Evolutionary conservation across 2,797 vertebrate genomes (phyloP).

Genomic region (Acanthis flammea): DNA sequence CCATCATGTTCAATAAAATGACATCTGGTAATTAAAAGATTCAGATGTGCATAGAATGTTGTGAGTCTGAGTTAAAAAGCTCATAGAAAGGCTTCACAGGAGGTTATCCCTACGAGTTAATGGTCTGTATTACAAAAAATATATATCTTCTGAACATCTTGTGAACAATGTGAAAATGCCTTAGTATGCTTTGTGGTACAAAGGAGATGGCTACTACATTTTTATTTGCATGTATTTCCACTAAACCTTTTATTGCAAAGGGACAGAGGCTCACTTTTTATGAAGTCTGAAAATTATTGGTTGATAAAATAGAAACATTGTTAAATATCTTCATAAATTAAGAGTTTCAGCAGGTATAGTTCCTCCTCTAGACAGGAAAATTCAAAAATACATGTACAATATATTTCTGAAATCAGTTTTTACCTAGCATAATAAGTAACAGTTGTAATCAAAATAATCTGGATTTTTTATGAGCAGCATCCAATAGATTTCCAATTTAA

Average conservation of each 20-base stretch:
- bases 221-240: background rate
- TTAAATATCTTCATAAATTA: background rate
- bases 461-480: background rate
- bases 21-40: background rate
- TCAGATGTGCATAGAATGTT: background rate
- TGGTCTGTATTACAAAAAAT: background rate
- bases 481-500: constrained; percentile 53
- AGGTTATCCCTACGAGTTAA: background rate
- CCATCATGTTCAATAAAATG: background rate
- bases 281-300: background rate
- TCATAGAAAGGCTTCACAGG: background rate
- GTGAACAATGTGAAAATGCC: background rate
- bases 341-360: background rate
- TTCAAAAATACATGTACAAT: background rate
- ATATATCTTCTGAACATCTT: background rate
- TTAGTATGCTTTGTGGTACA: background rate
- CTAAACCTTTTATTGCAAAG: background rate
- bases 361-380: background rate
- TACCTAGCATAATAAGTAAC: background rate
- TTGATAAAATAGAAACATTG: background rate
- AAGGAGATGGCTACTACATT: background rate
- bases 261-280: background rate
- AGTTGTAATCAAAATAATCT: background rate
- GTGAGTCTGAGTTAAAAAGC: background rate
- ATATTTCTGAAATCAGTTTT: background rate